Conservation (phyloP, 2,888 invertebrate species). For the Cremastinae sp. region DNA sequence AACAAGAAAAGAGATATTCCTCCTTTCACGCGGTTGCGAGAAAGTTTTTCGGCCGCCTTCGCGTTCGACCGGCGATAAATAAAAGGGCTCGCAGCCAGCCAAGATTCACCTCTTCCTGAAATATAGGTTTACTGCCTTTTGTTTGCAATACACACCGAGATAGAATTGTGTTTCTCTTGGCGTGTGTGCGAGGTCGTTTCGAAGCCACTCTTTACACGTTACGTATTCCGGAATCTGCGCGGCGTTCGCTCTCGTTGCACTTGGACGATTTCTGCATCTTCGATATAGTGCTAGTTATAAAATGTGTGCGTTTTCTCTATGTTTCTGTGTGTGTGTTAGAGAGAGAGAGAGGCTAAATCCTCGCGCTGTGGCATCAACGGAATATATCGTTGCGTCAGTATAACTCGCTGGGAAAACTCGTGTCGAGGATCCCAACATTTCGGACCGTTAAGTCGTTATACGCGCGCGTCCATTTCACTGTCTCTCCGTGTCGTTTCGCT, state of each 20-base stretch:
- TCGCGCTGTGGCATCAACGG: constrained; percentile 30
- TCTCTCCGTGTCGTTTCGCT: constrained; percentile 1
- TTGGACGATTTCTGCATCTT: constrained; percentile 57
- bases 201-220: constrained; percentile 36
- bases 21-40: too few species aligned
- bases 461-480: constrained; percentile 58
- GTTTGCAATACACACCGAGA: not conserved
- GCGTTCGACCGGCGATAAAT: too few species aligned
- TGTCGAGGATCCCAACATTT: constrained; percentile 38
- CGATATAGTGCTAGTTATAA: constrained; percentile 2
- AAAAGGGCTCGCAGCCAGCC: too few species aligned
- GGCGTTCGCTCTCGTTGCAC: constrained; percentile 55
- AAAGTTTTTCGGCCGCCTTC: too few species aligned
- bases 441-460: constrained; percentile 65
- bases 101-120: too few species aligned
- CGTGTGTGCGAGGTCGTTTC: constrained; percentile 17
- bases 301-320: too few species aligned
- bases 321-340: too few species aligned
- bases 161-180: not conserved
- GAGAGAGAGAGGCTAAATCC: not conserved
- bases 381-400: constrained; percentile 28
- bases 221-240: constrained; percentile 65
- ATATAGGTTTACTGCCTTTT: too few species aligned
- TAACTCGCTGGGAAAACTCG: constrained; percentile 49
- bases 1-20: too few species aligned